These are phyloP conservation scores for Rhynchopsitta pachyrhyncha DNA, from an alignment of 2,113 vertebrate genomes.

Conservation along the genomic window DNA sequence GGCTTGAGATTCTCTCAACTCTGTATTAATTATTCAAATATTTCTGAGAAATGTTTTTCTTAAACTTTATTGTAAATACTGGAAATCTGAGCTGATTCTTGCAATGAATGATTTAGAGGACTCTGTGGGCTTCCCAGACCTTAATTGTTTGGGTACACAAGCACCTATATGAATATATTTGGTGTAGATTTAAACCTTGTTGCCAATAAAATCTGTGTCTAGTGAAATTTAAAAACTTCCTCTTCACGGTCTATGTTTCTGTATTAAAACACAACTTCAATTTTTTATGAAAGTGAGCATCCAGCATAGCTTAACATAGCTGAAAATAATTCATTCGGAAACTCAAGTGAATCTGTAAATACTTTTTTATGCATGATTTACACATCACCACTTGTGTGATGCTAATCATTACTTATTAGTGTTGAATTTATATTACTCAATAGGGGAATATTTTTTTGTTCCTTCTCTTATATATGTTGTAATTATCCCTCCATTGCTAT, in stretches of 20 bases:
- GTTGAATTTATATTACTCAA: neutral
- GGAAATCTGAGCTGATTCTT: neutral
- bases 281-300: slow-evolving; percentile 39
- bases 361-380: slow-evolving; percentile 38
- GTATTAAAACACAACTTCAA: slow-evolving; percentile 21
- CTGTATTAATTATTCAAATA: slow-evolving; percentile 55
- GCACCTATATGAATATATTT: neutral
- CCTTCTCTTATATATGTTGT: neutral
- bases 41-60: slow-evolving; percentile 21
- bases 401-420: slow-evolving; percentile 1
- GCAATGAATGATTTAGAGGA: neutral
- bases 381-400: neutral
- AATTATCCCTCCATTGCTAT: neutral
- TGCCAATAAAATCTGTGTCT: neutral
- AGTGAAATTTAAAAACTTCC: slow-evolving; percentile 16
- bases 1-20: slow-evolving; percentile 24
- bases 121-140: neutral
- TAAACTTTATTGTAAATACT: slow-evolving; percentile 8
- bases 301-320: neutral
- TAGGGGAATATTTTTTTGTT: neutral
- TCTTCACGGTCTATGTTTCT: neutral
- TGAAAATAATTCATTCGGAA: slow-evolving; percentile 22
- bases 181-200: neutral
- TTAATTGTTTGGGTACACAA: neutral
- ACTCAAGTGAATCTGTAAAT: slow-evolving; percentile 18